Evolutionary conservation across 2,113 vertebrate genomes (phyloP), one percentile per base, ranked within the genome.

Genomic region (Megaleporinus macrocephalus): DNA sequence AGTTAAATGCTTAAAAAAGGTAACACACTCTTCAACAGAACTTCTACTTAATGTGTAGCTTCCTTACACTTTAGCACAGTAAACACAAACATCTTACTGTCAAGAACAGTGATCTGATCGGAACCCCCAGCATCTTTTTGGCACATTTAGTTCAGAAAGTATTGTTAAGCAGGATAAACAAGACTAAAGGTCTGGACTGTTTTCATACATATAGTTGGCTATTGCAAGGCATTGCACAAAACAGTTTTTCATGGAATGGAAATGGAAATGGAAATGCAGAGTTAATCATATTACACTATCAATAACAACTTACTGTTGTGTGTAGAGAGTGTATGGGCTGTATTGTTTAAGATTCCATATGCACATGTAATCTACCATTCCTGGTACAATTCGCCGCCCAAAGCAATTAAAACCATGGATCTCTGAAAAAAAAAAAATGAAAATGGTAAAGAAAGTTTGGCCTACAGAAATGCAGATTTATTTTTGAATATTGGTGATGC

Each of bases 351-450:
- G 78, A 82, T 74, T 88, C 92, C 91, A 93, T 14, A 27, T 12
- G 55, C 93, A 94, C 1, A 1, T 6, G 57, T 49, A 84, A 0
- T 27, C 0, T 4, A 0, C 0, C 0, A 11, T 0, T 0, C 0
- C 41, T 44, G 5, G 0, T 10, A 0, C 0, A 0, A 0, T 2
- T 22, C 11, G 0, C 73, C 79, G 44, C 2, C 62, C n/a, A 57
- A 87, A 93, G 79, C 93, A 94, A 27, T 86, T 76, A 18, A 94
- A 88, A 77, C 81, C 62, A 24, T n/a, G 73, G 33, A 86, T 86
- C 75, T 88, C 93, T 93, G 81, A 77, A 85, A 86, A 29, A 80
- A 2, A 18, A 5, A 68, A 44, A n/a, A 44, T 22, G 0, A 1
- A 9, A n/a, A 26, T 0, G 24, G 61, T 27, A 13, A 63, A 55